Evolutionary conservation across 2,113 vertebrate genomes (phyloP).

Genomic region (Cnemophilus loriae): DNA sequence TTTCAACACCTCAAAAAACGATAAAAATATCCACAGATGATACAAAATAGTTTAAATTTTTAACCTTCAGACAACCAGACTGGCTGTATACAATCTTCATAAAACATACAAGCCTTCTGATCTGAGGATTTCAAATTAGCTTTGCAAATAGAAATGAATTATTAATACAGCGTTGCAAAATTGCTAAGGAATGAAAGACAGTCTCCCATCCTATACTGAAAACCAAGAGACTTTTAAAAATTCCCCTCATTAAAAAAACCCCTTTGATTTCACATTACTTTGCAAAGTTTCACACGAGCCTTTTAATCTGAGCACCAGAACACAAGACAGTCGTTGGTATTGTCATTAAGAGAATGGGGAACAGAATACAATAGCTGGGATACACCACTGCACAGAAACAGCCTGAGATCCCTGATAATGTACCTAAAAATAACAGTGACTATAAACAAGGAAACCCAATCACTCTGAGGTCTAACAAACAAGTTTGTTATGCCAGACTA

Average conservation of each 20-base stretch:
- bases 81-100: background rate
- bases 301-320: background rate
- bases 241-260: background rate
- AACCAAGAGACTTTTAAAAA: background rate
- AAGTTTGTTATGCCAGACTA: background rate
- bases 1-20: background rate
- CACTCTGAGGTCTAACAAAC: background rate
- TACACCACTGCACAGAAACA: background rate
- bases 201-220: background rate
- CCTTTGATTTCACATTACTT: background rate
- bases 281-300: background rate
- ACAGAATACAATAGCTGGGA: constrained; percentile 7
- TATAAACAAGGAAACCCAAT: constrained; percentile 12
- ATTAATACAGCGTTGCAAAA: background rate
- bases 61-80: background rate
- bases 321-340: background rate
- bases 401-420: background rate
- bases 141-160: constrained; percentile 17
- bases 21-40: background rate
- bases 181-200: background rate
- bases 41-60: background rate
- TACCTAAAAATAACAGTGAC: constrained; percentile 26
- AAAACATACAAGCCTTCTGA: background rate
- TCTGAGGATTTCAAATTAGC: background rate
- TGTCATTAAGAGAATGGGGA: background rate